phyloP scores from a whole-genome alignment of 1,140 invertebrate species.

The Euwallacea similis region DNA sequence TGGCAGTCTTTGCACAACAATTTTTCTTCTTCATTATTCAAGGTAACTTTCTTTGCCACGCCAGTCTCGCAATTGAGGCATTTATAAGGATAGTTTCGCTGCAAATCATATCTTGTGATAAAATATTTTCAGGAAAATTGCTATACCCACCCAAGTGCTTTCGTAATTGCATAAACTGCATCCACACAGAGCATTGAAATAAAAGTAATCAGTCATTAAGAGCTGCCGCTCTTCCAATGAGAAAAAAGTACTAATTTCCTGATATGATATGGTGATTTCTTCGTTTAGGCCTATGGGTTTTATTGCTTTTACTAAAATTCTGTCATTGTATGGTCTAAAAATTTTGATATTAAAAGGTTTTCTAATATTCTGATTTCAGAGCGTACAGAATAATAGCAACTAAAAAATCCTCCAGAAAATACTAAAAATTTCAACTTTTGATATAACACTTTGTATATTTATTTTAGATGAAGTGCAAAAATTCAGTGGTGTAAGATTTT shows the following conservation, averaged over 20 bases:
- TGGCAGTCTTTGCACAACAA: neutral
- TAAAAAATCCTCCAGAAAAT: too few relatives aligned
- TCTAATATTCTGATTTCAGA: too few relatives aligned
- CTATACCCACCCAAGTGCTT: constrained; percentile 6
- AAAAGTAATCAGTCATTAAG: constrained; percentile 21
- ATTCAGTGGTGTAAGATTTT: too few relatives aligned
- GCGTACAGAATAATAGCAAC: too few relatives aligned
- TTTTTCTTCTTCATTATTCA: neutral
- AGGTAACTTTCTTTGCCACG: neutral
- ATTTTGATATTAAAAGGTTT: neutral
- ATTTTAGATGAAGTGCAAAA: too few relatives aligned
- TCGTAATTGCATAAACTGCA: constrained; percentile 25
- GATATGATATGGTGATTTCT: constrained; percentile 36
- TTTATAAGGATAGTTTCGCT: neutral
- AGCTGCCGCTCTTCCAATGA: constrained; percentile 9
- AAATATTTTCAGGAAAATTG: too few relatives aligned
- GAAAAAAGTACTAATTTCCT: constrained; percentile 28
- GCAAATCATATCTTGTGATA: too few relatives aligned
- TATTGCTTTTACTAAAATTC: constrained; percentile 28
- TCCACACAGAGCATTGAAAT: constrained; percentile 20
- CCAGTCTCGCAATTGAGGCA: neutral
- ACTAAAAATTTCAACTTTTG: too few relatives aligned
- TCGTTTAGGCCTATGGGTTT: constrained; percentile 25
- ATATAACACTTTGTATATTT: too few relatives aligned
- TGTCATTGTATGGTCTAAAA: constrained; percentile 22